Evolutionary conservation across 2,888 invertebrate genomes (phyloP), one percentile per base, ranked within the genome.

Genomic region (Perdita meconis): DNA sequence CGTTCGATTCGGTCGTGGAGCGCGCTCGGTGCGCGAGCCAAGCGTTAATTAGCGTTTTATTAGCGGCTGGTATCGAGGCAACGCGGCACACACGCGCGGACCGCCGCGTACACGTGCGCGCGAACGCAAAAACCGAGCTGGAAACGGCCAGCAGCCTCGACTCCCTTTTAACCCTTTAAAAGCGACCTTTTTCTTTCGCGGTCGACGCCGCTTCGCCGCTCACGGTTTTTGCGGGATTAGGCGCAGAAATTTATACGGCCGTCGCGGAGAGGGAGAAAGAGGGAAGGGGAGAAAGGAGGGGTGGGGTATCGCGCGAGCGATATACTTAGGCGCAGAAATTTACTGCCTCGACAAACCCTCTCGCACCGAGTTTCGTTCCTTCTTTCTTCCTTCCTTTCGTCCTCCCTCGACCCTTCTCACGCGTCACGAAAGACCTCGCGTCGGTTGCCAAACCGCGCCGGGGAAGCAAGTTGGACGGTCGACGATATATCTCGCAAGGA

Each of bases 21-120:
- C 55, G 42, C 40, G 53, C 42, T 16, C 51, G 44, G 8, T 42
- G 34, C 26, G 51, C 19, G 47, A 19, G 73, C 36, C 71, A 78
- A 82, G 77, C 81, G 84, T 86, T 86, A 86, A 87, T 86, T 86
- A 85, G 82, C 83, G 86, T 78, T 86, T 87, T 84, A 86, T 85
- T 82, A 82, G 83, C 74, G 75, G 66, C 64, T 26, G 38, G 70
- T 57, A 67, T 70, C 73, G 40, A 66, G 65, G 36, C 24, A 24
- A 22, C 5, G 12, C 24, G 16, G 19, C n/a, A 30, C 30, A 30
- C 30, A 30, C 30, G 30, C n/a, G n/a, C n/a, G n/a, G n/a, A n/a
- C n/a, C n/a, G n/a, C n/a, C n/a, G n/a, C 26, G 8, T 26, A 40
- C 40, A 10, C 16, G 24, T 12, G 34, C 8, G 13, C 8, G 44